These are phyloP conservation scores for Carassius auratus DNA, from an alignment of 2,113 vertebrate genomes.

Conservation along the genomic window DNA sequence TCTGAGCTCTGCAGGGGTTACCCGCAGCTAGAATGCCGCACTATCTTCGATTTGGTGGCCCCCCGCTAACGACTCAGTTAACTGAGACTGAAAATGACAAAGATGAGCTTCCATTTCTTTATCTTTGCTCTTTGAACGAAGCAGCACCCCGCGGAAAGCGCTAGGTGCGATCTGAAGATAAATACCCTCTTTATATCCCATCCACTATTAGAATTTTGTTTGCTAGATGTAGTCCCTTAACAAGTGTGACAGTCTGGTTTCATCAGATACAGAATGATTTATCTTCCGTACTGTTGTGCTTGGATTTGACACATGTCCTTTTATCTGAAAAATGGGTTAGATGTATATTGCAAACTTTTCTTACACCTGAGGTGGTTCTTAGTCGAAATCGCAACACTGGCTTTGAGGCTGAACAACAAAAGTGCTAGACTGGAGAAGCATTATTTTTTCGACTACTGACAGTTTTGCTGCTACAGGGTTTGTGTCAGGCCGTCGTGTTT, in stretches of 20 bases:
- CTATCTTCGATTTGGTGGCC: slow-evolving; percentile 17
- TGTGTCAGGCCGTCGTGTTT: not conserved
- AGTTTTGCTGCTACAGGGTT: not conserved
- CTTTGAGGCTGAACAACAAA: not conserved
- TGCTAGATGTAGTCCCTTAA: not conserved
- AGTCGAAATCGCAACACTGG: slow-evolving; percentile 4
- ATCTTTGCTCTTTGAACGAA: slow-evolving; percentile 22
- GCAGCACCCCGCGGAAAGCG: not conserved
- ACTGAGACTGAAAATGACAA: slow-evolving; percentile 7
- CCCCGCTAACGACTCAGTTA: slow-evolving; percentile 38
- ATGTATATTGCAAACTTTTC: slow-evolving; percentile 17
- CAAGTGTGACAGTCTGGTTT: slow-evolving; percentile 12
- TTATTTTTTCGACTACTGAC: slow-evolving; percentile 10
- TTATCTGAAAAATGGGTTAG: slow-evolving; percentile 30
- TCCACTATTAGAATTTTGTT: slow-evolving; percentile 31
- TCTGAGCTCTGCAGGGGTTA: slow-evolving; percentile 37
- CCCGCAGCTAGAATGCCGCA: slow-evolving; percentile 4
- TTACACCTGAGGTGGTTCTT: slow-evolving; percentile 14
- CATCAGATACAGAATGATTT: slow-evolving; percentile 4
- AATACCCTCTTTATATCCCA: slow-evolving; percentile 11
- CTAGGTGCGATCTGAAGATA: slow-evolving; percentile 12
- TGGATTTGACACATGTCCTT: not conserved
- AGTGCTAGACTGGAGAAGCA: not conserved
- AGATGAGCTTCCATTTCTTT: slow-evolving; percentile 34
- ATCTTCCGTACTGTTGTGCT: not conserved